phyloP scores from a whole-genome alignment of 2,113 vertebrate species.

The Paramormyrops kingsleyae region DNA sequence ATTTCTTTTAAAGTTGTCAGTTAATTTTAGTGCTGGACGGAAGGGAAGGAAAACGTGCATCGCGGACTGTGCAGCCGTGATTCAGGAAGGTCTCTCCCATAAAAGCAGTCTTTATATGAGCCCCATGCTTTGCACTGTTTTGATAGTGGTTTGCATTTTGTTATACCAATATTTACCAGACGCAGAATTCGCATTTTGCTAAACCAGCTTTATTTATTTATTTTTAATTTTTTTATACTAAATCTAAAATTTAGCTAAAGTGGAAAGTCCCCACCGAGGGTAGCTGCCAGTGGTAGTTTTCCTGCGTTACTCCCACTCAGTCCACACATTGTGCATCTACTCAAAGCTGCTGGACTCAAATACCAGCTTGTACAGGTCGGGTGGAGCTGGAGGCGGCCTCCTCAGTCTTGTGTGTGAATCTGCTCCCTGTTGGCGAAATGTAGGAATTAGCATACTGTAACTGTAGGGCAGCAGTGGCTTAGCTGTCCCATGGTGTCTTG shows the following conservation, averaged over 20 bases:
- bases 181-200: constrained; percentile 22
- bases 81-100: background rate
- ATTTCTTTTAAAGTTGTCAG: background rate
- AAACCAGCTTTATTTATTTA: constrained; percentile 17
- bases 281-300: constrained; percentile 75
- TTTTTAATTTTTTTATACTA: background rate
- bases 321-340: constrained; percentile 41
- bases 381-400: background rate
- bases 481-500: background rate
- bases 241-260: constrained; percentile 41
- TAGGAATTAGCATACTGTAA: background rate
- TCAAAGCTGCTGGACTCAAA: constrained; percentile 52
- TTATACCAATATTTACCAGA: constrained; percentile 23
- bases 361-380: constrained; percentile 46
- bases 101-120: background rate
- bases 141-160: constrained; percentile 17
- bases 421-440: background rate
- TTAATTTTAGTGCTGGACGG: background rate
- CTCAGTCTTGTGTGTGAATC: background rate
- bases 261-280: constrained; percentile 87
- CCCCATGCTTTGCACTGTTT: constrained; percentile 11
- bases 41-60: background rate
- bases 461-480: background rate
- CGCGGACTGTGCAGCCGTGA: background rate
- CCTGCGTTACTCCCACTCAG: constrained; percentile 65